phyloP scores from a whole-genome alignment of 2,113 vertebrate species.

The Caloenas nicobarica region DNA sequence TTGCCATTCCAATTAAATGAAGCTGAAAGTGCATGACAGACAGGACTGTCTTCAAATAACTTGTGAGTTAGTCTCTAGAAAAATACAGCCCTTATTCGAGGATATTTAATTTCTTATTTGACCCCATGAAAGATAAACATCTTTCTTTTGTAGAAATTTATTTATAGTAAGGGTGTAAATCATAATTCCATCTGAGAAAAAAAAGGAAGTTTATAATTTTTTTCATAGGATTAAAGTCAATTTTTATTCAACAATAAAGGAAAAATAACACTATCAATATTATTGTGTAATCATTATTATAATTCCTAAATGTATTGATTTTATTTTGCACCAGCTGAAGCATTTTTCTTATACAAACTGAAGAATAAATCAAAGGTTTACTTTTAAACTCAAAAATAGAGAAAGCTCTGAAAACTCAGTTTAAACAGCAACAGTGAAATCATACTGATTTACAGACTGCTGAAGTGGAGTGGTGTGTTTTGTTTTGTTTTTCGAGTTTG shows the following conservation, averaged over 20 bases:
- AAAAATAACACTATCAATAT: not conserved
- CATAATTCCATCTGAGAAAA: not conserved
- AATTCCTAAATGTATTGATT: not conserved
- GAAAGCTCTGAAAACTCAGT: not conserved
- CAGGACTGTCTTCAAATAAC: not conserved
- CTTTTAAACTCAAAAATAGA: not conserved
- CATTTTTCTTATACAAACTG: not conserved
- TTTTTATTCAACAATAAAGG: not conserved
- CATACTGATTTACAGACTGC: not conserved
- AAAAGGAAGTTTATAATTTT: not conserved
- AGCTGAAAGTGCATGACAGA: not conserved
- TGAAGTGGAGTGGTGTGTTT: accelerated
- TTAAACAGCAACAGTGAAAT: not conserved
- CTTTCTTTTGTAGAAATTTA: not conserved
- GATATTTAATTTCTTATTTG: not conserved
- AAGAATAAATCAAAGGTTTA: not conserved
- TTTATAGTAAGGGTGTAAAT: not conserved
- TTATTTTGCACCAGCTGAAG: not conserved
- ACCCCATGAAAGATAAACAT: not conserved
- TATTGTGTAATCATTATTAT: not conserved
- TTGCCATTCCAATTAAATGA: not conserved
- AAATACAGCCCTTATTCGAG: not conserved
- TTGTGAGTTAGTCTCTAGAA: not conserved
- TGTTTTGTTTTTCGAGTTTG: not conserved
- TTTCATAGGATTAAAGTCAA: not conserved